Conservation (phyloP, 2,113 vertebrate species). For the Peromyscus leucopus region DNA sequence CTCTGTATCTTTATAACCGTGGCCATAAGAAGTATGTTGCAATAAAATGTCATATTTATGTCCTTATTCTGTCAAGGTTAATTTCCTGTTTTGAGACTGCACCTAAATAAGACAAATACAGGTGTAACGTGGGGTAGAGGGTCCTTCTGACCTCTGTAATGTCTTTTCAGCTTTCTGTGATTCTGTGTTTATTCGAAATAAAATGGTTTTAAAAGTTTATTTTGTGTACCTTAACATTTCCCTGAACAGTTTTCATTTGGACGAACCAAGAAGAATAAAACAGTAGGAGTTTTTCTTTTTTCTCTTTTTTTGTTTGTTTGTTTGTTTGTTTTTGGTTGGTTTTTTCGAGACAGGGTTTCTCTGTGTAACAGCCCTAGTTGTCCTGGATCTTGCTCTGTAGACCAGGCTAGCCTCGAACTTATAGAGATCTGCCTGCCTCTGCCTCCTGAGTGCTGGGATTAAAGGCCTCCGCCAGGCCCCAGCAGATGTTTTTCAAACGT, state of each 20-base stretch:
- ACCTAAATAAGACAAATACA: neutral
- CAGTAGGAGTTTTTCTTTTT: neutral
- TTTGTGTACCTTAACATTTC: neutral
- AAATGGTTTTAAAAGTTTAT: neutral
- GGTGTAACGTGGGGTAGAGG: neutral
- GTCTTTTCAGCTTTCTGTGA: neutral
- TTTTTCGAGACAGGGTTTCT: too few species aligned
- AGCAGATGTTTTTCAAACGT: neutral
- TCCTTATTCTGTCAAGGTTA: too few species aligned
- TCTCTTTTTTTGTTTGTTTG: too few species aligned
- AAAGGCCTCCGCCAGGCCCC: too few species aligned
- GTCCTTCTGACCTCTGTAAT: neutral
- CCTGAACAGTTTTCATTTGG: neutral
- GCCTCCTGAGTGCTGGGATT: too few species aligned
- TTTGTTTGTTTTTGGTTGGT: neutral
- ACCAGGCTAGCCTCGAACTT: too few species aligned
- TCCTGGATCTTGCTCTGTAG: too few species aligned
- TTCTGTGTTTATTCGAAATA: neutral
- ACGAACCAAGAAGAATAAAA: neutral
- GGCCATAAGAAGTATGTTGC: neutral
- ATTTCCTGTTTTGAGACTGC: neutral
- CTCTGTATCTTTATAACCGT: neutral
- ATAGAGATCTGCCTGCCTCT: too few species aligned
- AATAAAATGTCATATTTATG: neutral
- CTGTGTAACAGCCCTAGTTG: too few species aligned